These are phyloP conservation scores for Pyralis farinalis DNA, from an alignment of 2,888 invertebrate genomes.

Conservation along the genomic window DNA sequence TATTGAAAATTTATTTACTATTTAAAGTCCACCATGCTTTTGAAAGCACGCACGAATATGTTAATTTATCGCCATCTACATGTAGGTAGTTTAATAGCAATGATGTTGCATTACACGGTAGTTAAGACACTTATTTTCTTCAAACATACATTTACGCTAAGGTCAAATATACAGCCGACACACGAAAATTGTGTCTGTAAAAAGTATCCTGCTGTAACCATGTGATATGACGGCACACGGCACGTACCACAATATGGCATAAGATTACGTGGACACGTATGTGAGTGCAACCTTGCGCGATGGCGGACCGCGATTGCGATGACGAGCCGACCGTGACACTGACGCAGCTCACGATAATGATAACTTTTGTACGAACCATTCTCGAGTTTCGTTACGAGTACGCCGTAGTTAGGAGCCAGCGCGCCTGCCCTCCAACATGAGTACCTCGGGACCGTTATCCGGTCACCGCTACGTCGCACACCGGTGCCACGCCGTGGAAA, in stretches of 20 bases:
- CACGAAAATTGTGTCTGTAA: slow-evolving; percentile 3
- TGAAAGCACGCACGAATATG: no score
- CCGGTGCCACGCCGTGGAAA: slow-evolving; percentile 40
- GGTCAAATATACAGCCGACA: slow-evolving; percentile 2
- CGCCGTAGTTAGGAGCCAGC: slow-evolving; percentile 29
- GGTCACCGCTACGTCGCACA: slow-evolving; percentile 64
- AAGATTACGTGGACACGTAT: slow-evolving; percentile 62
- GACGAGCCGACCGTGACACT: slow-evolving; percentile 71
- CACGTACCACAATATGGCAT: slow-evolving; percentile 40
- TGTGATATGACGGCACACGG: slow-evolving; percentile 25
- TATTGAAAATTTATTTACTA: no score
- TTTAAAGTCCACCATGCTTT: no score
- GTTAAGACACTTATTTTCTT: background rate
- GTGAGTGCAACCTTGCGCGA: slow-evolving; percentile 65
- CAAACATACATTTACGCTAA: background rate
- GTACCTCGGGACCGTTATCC: slow-evolving; percentile 68
- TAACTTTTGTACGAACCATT: slow-evolving; percentile 34
- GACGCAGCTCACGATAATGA: slow-evolving; percentile 63
- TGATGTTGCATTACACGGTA: background rate
- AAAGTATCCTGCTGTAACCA: slow-evolving; percentile 22
- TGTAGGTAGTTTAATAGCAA: no score
- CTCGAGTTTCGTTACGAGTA: slow-evolving; percentile 42
- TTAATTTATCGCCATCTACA: no score
- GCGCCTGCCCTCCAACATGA: slow-evolving; percentile 50
- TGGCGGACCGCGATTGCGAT: slow-evolving; percentile 55